phyloP scores from a whole-genome alignment of 2,797 vertebrate species.

The Emydoidea blandingii region DNA sequence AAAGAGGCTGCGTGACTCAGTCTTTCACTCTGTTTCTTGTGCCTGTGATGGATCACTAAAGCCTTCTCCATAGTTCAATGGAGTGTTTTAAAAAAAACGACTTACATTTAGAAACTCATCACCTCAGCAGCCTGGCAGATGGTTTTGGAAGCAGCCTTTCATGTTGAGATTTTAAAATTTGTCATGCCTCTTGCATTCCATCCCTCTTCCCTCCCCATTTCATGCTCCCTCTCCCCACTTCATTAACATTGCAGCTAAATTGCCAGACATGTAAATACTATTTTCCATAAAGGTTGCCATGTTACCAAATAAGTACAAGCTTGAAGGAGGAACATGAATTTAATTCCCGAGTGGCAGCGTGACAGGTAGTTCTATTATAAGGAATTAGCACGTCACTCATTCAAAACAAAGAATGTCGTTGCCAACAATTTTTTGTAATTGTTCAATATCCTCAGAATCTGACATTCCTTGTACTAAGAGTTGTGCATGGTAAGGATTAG shows the following conservation, averaged over 20 bases:
- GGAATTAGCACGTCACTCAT: constrained; percentile 59
- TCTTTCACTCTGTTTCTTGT: background rate
- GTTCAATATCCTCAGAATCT: background rate
- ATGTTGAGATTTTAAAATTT: background rate
- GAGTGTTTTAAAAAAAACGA: background rate
- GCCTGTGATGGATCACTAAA: background rate
- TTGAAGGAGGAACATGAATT: constrained; percentile 40
- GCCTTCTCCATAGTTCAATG: background rate
- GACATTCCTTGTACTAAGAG: background rate
- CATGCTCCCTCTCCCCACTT: background rate
- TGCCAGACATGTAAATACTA: constrained; percentile 46
- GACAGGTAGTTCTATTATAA: constrained; percentile 57
- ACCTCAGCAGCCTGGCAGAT: constrained; percentile 38
- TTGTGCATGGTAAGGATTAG: background rate
- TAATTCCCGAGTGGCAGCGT: constrained; percentile 38
- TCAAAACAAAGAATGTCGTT: constrained; percentile 3
- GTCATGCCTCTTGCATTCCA: constrained; percentile 45
- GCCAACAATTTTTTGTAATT: constrained; percentile 34
- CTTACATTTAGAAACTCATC: constrained; percentile 50
- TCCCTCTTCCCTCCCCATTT: background rate
- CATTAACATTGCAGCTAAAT: constrained; percentile 24
- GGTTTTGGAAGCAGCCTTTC: background rate
- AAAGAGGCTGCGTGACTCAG: background rate
- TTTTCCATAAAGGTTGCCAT: constrained; percentile 61
- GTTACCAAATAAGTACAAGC: constrained; percentile 59